Base-by-base conservation (phyloP, 2,888 invertebrate species). In the Trypoxylon attenuatum region DNA sequence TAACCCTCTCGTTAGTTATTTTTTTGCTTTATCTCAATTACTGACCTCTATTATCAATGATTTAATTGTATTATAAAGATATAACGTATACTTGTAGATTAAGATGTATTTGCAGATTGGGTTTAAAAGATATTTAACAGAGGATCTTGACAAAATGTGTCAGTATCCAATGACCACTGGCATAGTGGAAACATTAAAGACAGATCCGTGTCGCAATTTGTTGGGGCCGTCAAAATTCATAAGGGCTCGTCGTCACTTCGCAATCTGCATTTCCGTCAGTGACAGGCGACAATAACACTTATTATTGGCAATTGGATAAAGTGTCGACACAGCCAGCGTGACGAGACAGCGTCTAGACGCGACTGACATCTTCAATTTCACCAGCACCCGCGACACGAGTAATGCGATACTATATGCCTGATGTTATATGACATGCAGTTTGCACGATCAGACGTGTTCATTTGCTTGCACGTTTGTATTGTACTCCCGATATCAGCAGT, bases 331-430 rank as follows among this genome's bases (percentile, higher is more conserved):
- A 53, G 61, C 62, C 67, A 77, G 73, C 81, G 82, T 83, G 84
- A 82, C 81, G 80, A 83, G 83, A 83, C 83, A 80, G 78, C 77
- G 85, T 85, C 84, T 84, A 85, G 85, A 85, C 85, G 68, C 58
- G 72, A 57, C 75, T 80, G 78, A 76, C 77, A 76, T 74, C 77
- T 77, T 73, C 74, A 76, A 76, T 76, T 77, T 77, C 59, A 74
- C 64, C 60, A 55, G 56, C 56, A 65, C 76, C 59, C 63, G 69
- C 72, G 38, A 27, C 42, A 27, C 56, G 53, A 66, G 54, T 58
- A 69, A 61, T 69, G 54, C 61, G 54, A 49, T 47, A 50, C 69
- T 56, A 66, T n/a, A n/a, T n/a, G n/a, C 73, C 56, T 63, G 69
- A 76, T 58, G 18, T 45, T 16, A 50, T 50, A 41, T 51, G 45